Evolutionary conservation across 2,113 vertebrate genomes (phyloP), one percentile per base, ranked within the genome.

Genomic region (Neodon shergylaensis): DNA sequence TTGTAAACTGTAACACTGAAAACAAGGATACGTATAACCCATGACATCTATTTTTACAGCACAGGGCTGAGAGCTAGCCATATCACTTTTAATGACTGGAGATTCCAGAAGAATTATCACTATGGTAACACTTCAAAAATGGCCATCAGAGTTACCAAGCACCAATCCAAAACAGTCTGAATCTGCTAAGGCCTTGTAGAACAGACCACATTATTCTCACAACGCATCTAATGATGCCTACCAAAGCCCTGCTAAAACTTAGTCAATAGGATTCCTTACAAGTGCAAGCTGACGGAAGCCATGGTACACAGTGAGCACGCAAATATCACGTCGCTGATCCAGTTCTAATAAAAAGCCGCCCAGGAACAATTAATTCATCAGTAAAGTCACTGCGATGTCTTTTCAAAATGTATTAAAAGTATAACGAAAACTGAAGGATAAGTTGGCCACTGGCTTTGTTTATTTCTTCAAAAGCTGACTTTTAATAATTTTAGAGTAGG

Each of bases 41-140:
- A 92, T 95, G 76, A 91, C 91, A 63, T 44, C 94, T 97, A 88
- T 87, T 91, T 97, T 97, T 83, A 95, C 26, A 86, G 24, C 89
- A 52, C 94, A 94, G 0, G 0, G 86, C 88, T 93, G 74, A 90
- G 90, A 95, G 94, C 94, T 92, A 96, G 39, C 47, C 14, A 0
- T 78, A 95, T 63, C 94, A 73, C 89, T 85, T 90, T 95, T 97
- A 88, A 36, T 93, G 96, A 94, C 97, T 97, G 95, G 90, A 93
- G 92, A 98, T 97, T 98, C 97, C 96, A 70, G 54, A 95, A 98
- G 93, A 98, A 98, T 95, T 90, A 95, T 97, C 97, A 95, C 96
- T 76, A 98, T 97, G 97, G 82, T 91, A 98, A 97, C 96, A 94
- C 10, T 97, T 98, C 96, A 97, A 94, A 94, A 98, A 98, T 97